phyloP scores from a whole-genome alignment of 2,797 vertebrate species.

The Epinephelus malabaricus region DNA sequence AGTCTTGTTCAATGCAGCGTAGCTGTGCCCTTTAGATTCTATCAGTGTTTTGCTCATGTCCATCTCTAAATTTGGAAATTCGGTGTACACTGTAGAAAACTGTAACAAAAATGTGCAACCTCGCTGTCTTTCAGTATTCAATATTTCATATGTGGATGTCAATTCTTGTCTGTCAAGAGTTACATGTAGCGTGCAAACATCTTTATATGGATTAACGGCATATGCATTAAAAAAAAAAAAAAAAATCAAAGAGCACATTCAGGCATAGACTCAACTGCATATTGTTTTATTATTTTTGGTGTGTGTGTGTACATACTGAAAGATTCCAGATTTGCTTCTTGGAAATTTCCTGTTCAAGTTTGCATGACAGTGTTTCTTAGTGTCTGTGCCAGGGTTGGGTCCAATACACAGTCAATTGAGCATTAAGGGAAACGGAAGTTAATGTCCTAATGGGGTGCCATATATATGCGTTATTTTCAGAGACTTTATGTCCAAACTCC shows the following conservation, averaged over 20 bases:
- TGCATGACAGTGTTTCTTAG: constrained; percentile 73
- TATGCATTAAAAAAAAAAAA: background rate
- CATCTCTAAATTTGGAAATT: background rate
- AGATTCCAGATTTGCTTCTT: constrained; percentile 21
- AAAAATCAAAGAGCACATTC: background rate
- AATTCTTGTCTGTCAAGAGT: constrained; percentile 27
- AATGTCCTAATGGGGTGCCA: background rate
- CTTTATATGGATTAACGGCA: background rate
- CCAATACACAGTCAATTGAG: constrained; percentile 56
- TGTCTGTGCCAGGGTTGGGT: constrained; percentile 70
- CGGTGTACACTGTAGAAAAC: background rate
- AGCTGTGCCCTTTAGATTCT: background rate
- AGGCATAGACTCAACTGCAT: background rate
- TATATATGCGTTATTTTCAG: background rate
- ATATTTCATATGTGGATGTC: constrained; percentile 9
- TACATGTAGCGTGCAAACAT: constrained; percentile 13
- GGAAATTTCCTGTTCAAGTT: constrained; percentile 49
- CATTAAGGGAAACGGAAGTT: background rate
- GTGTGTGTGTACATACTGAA: constrained; percentile 40
- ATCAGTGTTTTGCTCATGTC: background rate
- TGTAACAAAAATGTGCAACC: background rate
- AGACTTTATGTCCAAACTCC: no score
- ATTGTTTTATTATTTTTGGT: constrained; percentile 4
- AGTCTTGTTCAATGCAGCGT: background rate
- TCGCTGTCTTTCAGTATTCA: background rate